phyloP scores from a whole-genome alignment of 2,113 vertebrate species.

The Macrotus californicus region DNA sequence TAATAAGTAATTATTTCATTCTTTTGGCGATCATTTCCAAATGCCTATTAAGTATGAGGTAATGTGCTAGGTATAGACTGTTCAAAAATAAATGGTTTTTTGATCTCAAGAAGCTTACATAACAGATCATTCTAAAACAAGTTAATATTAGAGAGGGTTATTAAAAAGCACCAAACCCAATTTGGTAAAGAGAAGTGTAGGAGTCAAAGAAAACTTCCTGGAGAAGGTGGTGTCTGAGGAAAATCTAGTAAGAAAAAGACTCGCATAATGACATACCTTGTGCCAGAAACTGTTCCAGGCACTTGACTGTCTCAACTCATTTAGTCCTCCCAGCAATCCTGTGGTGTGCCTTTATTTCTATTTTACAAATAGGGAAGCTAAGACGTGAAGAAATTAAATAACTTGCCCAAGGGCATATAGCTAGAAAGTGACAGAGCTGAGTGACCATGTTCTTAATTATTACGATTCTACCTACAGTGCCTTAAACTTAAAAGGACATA shows the following conservation, averaged over 20 bases:
- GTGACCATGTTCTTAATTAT: not conserved
- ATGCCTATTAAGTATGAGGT: not conserved
- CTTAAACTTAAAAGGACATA: not conserved
- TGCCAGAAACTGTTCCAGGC: fast-evolving
- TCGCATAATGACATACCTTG: not conserved
- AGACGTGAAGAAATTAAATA: not conserved
- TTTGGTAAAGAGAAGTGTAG: not conserved
- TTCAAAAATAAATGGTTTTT: not conserved
- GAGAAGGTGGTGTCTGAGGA: not conserved
- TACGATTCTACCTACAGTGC: not conserved
- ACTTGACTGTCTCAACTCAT: not conserved
- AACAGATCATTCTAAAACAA: not conserved
- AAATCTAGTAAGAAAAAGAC: not conserved
- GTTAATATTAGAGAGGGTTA: not conserved
- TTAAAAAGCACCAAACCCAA: not conserved
- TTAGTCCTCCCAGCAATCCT: not conserved
- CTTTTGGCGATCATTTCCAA: not conserved
- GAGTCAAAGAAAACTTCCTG: not conserved
- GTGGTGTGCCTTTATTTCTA: not conserved
- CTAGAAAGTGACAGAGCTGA: not conserved
- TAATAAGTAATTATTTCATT: not conserved
- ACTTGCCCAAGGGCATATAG: not conserved
- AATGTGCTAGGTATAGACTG: not conserved
- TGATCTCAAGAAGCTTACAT: not conserved
- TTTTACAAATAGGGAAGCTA: not conserved